phyloP scores from a whole-genome alignment of 2,888 invertebrate genomes.

The Parnassius orleans region DNA sequence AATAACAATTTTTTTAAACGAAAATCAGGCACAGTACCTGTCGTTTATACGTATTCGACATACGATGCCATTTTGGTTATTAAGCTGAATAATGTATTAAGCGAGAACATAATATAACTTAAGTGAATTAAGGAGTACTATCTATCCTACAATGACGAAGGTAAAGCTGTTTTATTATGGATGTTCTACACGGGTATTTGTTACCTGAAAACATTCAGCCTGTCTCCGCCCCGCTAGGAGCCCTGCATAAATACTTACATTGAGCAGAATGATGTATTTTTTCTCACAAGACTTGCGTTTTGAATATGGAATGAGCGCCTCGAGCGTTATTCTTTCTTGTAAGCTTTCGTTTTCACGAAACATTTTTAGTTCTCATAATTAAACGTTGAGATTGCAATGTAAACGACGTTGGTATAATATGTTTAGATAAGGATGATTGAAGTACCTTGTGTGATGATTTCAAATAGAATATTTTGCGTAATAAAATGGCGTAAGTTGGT shows the following conservation, averaged over 20 bases:
- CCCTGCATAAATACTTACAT: constrained; percentile 14
- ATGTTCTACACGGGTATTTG: background rate
- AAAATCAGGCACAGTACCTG: too few relatives aligned
- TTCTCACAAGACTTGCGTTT: constrained; percentile 14
- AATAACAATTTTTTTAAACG: too few relatives aligned
- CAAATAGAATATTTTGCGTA: too few relatives aligned
- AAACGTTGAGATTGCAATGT: constrained; percentile 16
- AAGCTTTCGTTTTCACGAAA: constrained; percentile 10
- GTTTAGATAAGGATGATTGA: background rate
- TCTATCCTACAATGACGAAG: too few relatives aligned
- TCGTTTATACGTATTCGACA: too few relatives aligned
- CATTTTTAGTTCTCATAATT: constrained; percentile 11
- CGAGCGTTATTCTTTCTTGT: constrained; percentile 10
- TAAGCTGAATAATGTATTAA: too few relatives aligned
- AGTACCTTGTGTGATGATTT: too few relatives aligned
- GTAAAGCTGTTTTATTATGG: background rate
- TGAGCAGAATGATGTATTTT: constrained; percentile 12
- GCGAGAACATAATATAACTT: too few relatives aligned
- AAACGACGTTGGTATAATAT: background rate
- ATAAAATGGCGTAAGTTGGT: too few relatives aligned
- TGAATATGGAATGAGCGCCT: constrained; percentile 18
- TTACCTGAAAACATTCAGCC: background rate
- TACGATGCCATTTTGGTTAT: too few relatives aligned
- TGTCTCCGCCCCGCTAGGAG: background rate
- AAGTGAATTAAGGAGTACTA: too few relatives aligned